Evolutionary conservation across 2,888 invertebrate genomes (phyloP).

Genomic region (Argyresthia albistria): DNA sequence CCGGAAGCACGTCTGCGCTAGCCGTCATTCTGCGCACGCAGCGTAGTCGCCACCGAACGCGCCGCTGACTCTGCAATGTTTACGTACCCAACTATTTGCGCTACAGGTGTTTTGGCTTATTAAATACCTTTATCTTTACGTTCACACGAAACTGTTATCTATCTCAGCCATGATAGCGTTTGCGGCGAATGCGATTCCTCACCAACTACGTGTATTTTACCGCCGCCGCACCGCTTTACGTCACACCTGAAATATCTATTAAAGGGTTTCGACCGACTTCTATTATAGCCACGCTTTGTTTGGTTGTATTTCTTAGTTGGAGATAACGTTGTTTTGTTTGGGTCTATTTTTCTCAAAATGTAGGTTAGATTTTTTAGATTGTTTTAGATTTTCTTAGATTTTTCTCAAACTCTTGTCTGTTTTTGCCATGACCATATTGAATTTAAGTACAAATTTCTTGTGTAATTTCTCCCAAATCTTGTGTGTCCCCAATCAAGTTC

Average conservation of each 20-base stretch:
- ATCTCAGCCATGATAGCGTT: background rate
- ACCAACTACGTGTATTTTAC: background rate
- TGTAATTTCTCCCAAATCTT: no score
- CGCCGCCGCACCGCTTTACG: background rate
- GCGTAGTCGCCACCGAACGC: background rate
- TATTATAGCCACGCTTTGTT: background rate
- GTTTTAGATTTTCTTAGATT: no score
- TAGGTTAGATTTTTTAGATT: no score
- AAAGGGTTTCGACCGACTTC: background rate
- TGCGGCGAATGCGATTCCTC: background rate
- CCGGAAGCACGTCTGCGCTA: constrained; percentile 3
- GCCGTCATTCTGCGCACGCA: background rate
- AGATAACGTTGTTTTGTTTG: background rate
- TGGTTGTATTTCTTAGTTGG: background rate
- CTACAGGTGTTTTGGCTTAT: background rate
- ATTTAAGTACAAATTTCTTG: no score
- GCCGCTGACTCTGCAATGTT: background rate
- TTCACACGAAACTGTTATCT: background rate
- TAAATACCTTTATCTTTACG: background rate
- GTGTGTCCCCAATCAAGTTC: no score
- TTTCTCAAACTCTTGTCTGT: no score
- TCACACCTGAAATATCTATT: background rate
- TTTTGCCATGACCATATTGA: no score
- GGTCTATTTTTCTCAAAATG: no score
- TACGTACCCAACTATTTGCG: background rate